Percentiles rank a stretch among this genome's conserved stretches.
These are phyloP conservation scores for Poeciliopsis paucimaculata DNA, from an alignment of 2,797 vertebrate species.

Conservation along the genomic window DNA sequence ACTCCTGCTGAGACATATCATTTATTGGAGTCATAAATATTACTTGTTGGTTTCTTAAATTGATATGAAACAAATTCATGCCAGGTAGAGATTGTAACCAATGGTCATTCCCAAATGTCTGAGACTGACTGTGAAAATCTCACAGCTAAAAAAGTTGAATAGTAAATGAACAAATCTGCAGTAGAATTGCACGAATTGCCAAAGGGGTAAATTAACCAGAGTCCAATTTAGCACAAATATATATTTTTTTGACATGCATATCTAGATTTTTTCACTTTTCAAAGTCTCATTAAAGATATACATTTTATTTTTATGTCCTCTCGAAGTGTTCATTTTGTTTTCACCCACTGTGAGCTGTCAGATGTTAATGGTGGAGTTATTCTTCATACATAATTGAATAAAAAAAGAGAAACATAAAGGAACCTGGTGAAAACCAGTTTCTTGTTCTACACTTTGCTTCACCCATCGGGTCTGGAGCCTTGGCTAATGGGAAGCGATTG, in stretches of 20 bases:
- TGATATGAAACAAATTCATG: background rate
- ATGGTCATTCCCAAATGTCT: background rate
- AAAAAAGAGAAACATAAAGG: background rate
- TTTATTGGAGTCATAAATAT: background rate
- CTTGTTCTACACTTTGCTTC: too few species aligned
- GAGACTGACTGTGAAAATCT: background rate
- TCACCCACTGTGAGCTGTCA: background rate
- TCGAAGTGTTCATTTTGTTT: background rate
- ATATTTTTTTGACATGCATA: background rate
- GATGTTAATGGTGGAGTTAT: too few species aligned
- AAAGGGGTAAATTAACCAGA: background rate
- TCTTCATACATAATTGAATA: too few species aligned
- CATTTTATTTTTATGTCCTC: background rate
- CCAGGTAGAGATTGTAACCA: background rate
- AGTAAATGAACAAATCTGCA: background rate
- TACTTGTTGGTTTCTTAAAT: background rate
- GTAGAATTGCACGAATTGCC: background rate
- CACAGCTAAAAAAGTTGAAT: background rate
- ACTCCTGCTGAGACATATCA: background rate
- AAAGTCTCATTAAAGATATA: background rate
- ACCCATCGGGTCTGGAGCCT: too few species aligned
- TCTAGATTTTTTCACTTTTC: background rate
- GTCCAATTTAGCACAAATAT: background rate
- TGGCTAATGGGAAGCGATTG: too few species aligned
- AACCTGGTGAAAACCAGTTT: background rate